Percentiles rank a stretch among this genome's conserved stretches.
phyloP scores from a whole-genome alignment of 1,140 invertebrate species.

The Adelges cooleyi region DNA sequence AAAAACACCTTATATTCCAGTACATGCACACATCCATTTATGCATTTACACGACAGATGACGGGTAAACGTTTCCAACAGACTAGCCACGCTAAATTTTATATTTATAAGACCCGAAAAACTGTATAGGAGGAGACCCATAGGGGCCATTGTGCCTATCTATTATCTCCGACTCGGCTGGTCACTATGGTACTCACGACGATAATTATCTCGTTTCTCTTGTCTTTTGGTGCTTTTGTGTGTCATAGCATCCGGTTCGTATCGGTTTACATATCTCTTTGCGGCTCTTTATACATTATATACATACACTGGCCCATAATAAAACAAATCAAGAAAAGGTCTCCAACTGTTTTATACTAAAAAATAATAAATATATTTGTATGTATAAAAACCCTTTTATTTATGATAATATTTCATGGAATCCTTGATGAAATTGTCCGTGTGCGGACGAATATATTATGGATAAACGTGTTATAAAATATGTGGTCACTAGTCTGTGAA shows the following conservation, averaged over 20 bases:
- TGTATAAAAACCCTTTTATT: not conserved
- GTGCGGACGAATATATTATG: not conserved
- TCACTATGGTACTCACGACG: not conserved
- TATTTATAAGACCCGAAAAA: not conserved
- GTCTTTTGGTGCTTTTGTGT: slow-evolving; percentile 6
- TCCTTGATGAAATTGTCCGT: not conserved
- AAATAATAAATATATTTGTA: too few species aligned
- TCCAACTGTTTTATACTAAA: slow-evolving; percentile 12
- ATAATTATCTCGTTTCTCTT: slow-evolving; percentile 29
- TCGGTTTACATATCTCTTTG: slow-evolving; percentile 24
- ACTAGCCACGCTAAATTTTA: slow-evolving; percentile 5
- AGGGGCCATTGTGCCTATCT: slow-evolving; percentile 4
- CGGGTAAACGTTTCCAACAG: not conserved
- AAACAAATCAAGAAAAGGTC: slow-evolving; percentile 1
- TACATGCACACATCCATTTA: too few species aligned
- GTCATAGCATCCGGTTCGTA: slow-evolving; percentile 26
- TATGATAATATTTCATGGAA: not conserved
- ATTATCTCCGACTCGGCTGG: not conserved
- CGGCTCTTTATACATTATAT: not conserved
- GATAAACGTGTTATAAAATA: too few species aligned
- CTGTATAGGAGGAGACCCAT: not conserved
- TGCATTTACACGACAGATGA: too few species aligned
- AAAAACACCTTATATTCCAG: not conserved
- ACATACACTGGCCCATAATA: too few species aligned
- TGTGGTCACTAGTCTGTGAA: too few species aligned